Conservation (phyloP, 2,797 vertebrate genomes). For the Strix occidentalis region DNA sequence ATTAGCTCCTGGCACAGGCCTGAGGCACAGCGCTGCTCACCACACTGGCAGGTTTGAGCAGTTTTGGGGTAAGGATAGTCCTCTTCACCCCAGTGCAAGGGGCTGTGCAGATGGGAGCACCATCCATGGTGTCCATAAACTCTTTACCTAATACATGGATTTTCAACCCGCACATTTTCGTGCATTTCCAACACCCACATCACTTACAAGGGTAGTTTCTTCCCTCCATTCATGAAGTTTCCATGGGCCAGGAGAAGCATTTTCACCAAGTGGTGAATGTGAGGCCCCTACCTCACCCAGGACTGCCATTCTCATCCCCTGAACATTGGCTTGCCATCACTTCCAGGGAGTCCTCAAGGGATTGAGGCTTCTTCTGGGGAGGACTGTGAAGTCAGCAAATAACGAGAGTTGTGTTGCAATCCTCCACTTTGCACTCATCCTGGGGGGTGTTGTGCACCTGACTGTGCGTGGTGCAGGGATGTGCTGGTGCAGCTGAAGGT, state of each 20-base stretch:
- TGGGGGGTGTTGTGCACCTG: rapidly evolving
- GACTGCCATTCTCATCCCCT: not conserved
- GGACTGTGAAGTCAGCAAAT: not conserved
- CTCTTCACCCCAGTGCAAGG: not conserved
- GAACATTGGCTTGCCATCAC: not conserved
- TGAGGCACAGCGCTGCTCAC: not conserved
- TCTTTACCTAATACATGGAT: not conserved
- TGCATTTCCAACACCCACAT: not conserved
- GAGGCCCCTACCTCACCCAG: not conserved
- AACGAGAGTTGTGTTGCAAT: not conserved
- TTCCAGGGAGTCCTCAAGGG: not conserved
- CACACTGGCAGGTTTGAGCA: not conserved
- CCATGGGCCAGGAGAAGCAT: not conserved
- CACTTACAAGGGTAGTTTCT: not conserved
- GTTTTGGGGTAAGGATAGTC: not conserved
- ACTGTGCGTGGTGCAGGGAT: not conserved
- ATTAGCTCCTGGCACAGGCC: not conserved
- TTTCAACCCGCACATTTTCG: not conserved
- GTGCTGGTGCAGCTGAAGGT: not conserved
- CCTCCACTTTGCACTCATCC: not conserved
- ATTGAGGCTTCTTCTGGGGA: not conserved
- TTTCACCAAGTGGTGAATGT: not conserved
- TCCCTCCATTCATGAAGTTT: not conserved
- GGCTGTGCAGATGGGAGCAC: not conserved
- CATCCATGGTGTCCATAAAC: not conserved